Base-by-base conservation (phyloP, 2,797 vertebrate species). In the Sciurus carolinensis region DNA sequence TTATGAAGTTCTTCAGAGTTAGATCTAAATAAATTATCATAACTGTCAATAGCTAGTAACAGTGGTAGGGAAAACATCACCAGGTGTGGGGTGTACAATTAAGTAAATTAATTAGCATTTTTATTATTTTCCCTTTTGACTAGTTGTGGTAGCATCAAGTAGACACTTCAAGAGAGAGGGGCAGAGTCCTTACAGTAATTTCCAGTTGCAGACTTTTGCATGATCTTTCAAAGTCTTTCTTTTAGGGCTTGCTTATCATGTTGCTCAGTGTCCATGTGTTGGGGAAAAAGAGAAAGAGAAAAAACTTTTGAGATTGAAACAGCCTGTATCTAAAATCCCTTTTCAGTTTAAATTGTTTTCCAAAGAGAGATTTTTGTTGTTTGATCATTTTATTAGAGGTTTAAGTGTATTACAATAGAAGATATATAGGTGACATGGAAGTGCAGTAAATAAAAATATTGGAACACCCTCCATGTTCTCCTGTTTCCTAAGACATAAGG, bases 251-350 rank as follows among this genome's bases (percentile, higher is more conserved):
- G 54, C 15, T 85, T 33, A 9, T 57, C 28, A 64, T 13, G 33
- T 22, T 69, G 11, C 87, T 42, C 28, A 36, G 12, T 62, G 33
- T 44, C 20, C 5, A 24, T 89, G 24, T 96, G 71, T 33, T 73
- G n/a, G 44, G 72, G 39, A 64, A 82, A 93, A 87, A 75, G 36
- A 18, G 52, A 39, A 77, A 30, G 30, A 42, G 4, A 57, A 59
- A 52, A 73, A 50, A 22, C 42, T 33, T 47, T 30, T 72, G 50
- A 28, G 36, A 67, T 13, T 24, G 33, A 71, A 91, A 59, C 13
- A 75, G 11, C 24, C 80, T 91, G 62, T 67, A 84, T 71, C n/a
- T 42, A 81, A 94, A 93, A 82, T 72, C 7, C 13, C 66, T 91
- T 82, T 91, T 66, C 75, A 67, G 54, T 69, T 50, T 69, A 62